Evolutionary conservation across 2,113 vertebrate species (phyloP).

Genomic region (Panthera uncia): DNA sequence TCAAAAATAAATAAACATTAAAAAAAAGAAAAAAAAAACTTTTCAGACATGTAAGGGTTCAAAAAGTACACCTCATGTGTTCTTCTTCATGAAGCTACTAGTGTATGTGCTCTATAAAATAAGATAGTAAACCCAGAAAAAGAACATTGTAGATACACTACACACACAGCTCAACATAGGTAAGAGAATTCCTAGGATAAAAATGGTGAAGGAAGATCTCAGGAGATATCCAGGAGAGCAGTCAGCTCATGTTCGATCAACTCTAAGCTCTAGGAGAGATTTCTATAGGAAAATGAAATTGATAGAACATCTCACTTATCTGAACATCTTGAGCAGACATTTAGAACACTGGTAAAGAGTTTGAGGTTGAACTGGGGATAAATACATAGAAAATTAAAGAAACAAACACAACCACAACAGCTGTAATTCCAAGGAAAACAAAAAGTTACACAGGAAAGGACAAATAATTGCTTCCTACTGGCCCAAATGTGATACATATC

Average conservation of each 20-base stretch:
- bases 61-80: neutral
- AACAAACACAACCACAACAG: neutral
- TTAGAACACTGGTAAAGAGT: neutral
- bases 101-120: neutral
- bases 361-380: neutral
- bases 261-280: neutral
- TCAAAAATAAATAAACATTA: too few relatives aligned
- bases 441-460: conserved; percentile 14
- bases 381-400: neutral
- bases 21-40: neutral
- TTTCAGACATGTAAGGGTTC: conserved; percentile 27
- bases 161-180: neutral
- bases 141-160: neutral
- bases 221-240: neutral
- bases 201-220: neutral
- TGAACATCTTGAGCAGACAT: neutral
- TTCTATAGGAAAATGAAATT: neutral
- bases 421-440: neutral
- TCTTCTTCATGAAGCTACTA: neutral
- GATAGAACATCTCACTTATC: neutral
- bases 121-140: neutral
- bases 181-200: neutral
- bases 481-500: neutral
- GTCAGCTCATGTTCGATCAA: neutral
- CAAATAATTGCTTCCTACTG: neutral